Conservation (phyloP, 2,113 vertebrate species). For the Neopipo cinnamomea region DNA sequence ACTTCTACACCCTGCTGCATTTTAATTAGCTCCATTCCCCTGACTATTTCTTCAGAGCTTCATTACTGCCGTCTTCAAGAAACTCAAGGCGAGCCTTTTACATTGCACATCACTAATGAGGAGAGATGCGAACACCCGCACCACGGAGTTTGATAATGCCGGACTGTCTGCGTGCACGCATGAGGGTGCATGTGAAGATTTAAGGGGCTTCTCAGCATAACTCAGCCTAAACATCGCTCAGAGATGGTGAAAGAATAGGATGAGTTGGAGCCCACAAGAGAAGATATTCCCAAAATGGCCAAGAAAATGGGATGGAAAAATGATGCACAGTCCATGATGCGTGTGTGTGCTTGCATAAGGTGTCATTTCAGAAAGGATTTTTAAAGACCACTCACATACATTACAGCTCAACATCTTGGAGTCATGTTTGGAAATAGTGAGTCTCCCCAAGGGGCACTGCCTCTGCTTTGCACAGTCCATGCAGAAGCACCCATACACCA, state of each 20-base stretch:
- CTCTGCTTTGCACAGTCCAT: not conserved
- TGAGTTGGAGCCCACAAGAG: not conserved
- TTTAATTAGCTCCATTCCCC: constrained; percentile 84
- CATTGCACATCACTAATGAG: constrained; percentile 70
- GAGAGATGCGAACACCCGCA: constrained; percentile 63
- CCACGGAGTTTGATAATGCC: constrained; percentile 28
- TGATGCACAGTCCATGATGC: fast-evolving
- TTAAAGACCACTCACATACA: not conserved
- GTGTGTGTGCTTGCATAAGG: not conserved
- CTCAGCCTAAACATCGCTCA: not conserved
- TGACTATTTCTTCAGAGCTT: constrained; percentile 76
- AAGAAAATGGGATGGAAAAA: not conserved
- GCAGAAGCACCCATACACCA: not conserved
- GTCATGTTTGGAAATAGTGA: not conserved
- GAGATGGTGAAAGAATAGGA: not conserved
- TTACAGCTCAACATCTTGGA: not conserved
- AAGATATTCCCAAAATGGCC: not conserved
- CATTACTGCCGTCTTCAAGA: constrained; percentile 74
- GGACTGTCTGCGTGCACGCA: not conserved
- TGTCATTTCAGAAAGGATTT: not conserved
- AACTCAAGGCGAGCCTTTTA: constrained; percentile 66
- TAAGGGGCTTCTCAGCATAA: constrained; percentile 19
- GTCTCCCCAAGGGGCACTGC: not conserved
- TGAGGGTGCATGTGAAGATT: not conserved
- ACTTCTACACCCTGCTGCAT: constrained; percentile 80